Base-by-base conservation (phyloP, 2,888 invertebrate species). In the Myopa testacea region DNA sequence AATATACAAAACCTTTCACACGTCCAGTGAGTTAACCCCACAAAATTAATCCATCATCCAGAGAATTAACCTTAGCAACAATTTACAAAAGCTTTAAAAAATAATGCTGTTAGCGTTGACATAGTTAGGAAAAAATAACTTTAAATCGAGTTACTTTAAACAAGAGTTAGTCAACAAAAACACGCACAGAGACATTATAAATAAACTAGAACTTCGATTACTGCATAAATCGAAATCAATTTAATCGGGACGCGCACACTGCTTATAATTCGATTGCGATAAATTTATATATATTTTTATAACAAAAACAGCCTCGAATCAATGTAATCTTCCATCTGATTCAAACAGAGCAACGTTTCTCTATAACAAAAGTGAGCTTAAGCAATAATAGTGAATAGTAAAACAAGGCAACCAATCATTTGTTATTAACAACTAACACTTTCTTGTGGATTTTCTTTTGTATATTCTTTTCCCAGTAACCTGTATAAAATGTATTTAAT, bases 301-400 rank as follows among this genome's bases (percentile, higher is more conserved):
- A 40, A 67, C 40, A 40, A 67, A 67, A 67, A 14, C 1, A 2
- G 4, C 14, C 55, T 1, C n/a, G 16, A n/a, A 55, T 55, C 5
- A 38, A 38, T 6, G 0, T 52, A 70, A 37, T 37, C 26, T 26
- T 26, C 26, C 26, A 26, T 26, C 26, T 26, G 26, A 26, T 26
- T 26, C 26, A 26, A 26, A 26, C 26, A 26, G 26, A 37, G 8
- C 50, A 52, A 52, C 14, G 6, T 70, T 52, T 37, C 12, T 19
- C 26, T 70, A 55, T 70, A 55, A 55, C 5, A 37, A 16, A 34
- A 55, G 34, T 26, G 45, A 63, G 60, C 50, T 73, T 73, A 73
- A 73, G 62, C 62, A 73, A 73, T 73, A 73, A 62, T 73, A 71
- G 72, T 60, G n/a, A 37, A 60, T 72, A 73, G 52, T 62, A 40